Evolutionary conservation across 2,888 invertebrate genomes (phyloP), one percentile per base, ranked within the genome.

Genomic region (Ceraclea dissimilis): DNA sequence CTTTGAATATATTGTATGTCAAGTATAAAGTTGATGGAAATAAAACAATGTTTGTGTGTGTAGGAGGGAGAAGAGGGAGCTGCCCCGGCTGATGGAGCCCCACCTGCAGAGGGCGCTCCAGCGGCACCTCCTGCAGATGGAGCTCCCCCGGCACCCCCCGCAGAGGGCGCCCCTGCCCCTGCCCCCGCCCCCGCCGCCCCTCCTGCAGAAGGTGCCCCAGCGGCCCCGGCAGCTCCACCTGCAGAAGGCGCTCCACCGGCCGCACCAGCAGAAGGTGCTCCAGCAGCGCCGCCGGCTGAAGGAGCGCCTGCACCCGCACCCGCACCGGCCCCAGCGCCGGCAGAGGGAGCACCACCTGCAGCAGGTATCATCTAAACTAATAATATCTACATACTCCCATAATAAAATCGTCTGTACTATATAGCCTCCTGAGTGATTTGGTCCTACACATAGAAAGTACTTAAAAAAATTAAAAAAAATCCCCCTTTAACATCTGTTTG

Each of bases 21-120:
- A 26, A 4, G 4, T 26, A 26, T 26, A 6, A 26, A 6, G 26
- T 26, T 26, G 39, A 39, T n/a, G 39, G 2, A 39, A 4, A 39
- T 8, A 16, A 39, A 4, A 8, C 2, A 39, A 13, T 39, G 4
- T 13, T n/a, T 4, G 2, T 39, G 16, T 39, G 5, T 39, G 39
- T 11, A 44, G 47, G 47, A 21, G 26, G 49, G 49, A 8, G 49
- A 49, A 57, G 48, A 46, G 56, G 60, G 66, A 47, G 65, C 69
- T 19, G 66, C 67, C 5, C 64, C 64, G 59, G 67, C 69, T 65
- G 71, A 67, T 44, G 63, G 66, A 48, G 65, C 69, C 4, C 65
- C 65, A 58, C 51, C 63, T 62, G 33, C 62, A 63, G 52, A 64
- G 62, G 46, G 65, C 51, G 34, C 63, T 63, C 54, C 63, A 66